Percentiles rank a stretch among this genome's conserved stretches.
Evolutionary conservation across 1,140 invertebrate species (phyloP).

Genomic region (Drosophila asahinai): DNA sequence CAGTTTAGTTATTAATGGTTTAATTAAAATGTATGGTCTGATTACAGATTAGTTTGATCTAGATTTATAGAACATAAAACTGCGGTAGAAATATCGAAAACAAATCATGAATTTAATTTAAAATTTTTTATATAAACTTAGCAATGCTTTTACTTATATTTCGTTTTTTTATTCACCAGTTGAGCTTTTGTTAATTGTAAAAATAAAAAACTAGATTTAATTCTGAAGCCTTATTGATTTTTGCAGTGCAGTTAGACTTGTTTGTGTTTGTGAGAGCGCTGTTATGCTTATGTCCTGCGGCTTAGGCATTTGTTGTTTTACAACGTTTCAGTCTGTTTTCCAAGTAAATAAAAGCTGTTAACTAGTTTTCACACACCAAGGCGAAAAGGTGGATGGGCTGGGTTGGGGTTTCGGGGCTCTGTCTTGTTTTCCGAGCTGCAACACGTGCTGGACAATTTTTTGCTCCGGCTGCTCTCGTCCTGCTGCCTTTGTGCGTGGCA

Average conservation of each 20-base stretch:
- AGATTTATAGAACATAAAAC: too few species aligned
- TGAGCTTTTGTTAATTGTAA: neutral
- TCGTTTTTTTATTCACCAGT: too few species aligned
- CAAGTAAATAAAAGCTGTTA: slow-evolving; percentile 77
- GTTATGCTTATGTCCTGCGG: slow-evolving; percentile 64
- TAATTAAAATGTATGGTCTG: too few species aligned
- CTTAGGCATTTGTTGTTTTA: slow-evolving; percentile 71
- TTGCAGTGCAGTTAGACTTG: slow-evolving; percentile 6
- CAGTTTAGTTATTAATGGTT: too few species aligned
- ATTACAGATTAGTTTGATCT: too few species aligned
- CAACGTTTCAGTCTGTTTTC: slow-evolving; percentile 69
- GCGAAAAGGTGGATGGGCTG: slow-evolving; percentile 16
- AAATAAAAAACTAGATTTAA: neutral
- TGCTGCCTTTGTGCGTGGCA: slow-evolving; percentile 46
- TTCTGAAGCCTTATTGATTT: neutral
- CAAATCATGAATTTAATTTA: too few species aligned
- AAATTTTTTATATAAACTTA: too few species aligned
- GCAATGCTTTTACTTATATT: too few species aligned
- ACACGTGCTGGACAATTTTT: slow-evolving; percentile 44
- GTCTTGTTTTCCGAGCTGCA: slow-evolving; percentile 4
- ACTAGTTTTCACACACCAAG: slow-evolving; percentile 66
- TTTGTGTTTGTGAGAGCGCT: slow-evolving; percentile 27
- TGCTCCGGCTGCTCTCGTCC: slow-evolving; percentile 29
- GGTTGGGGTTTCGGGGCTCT: neutral
- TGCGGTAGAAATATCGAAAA: too few species aligned